These are phyloP conservation scores for Rhodophaea formosa DNA, from an alignment of 2,888 invertebrate species.

Conservation along the genomic window DNA sequence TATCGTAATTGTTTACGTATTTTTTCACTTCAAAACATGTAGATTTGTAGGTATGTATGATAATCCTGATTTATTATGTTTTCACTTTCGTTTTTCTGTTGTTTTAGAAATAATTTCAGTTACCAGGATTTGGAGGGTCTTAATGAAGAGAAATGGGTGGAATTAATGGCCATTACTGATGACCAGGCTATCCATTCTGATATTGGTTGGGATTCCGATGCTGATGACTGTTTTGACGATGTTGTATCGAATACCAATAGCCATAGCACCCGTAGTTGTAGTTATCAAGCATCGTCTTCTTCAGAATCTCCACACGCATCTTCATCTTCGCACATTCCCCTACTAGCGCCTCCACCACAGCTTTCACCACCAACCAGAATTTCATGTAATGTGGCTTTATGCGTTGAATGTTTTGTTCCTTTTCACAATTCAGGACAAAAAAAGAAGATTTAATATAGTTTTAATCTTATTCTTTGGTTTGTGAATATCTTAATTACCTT, in stretches of 20 bases:
- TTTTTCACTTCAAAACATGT: slow-evolving; percentile 8
- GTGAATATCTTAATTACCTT: no score
- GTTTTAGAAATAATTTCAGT: slow-evolving; percentile 9
- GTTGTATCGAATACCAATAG: slow-evolving; percentile 6
- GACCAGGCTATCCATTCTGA: slow-evolving; percentile 8
- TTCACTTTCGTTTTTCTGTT: slow-evolving; percentile 10
- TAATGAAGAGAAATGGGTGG: slow-evolving; percentile 15
- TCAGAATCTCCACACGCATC: slow-evolving; percentile 9
- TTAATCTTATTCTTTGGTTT: no score
- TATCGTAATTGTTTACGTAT: slow-evolving; percentile 11
- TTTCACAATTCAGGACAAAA: no score
- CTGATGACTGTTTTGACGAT: slow-evolving; percentile 9
- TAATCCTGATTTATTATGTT: slow-evolving; percentile 10
- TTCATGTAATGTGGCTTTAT: no score
- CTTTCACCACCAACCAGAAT: not conserved
- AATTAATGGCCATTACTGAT: slow-evolving; percentile 15
- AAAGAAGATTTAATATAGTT: no score
- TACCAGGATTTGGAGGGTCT: slow-evolving; percentile 14
- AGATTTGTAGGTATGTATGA: slow-evolving; percentile 11
- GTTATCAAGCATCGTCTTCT: slow-evolving; percentile 7
- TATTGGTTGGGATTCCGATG: slow-evolving; percentile 13
- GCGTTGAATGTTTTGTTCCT: no score
- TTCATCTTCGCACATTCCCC: slow-evolving; percentile 7
- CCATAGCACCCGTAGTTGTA: slow-evolving; percentile 10
- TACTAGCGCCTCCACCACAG: slow-evolving; percentile 5